These are phyloP conservation scores for Rallus crepitans DNA, from an alignment of 2,797 vertebrate genomes.

Conservation along the genomic window DNA sequence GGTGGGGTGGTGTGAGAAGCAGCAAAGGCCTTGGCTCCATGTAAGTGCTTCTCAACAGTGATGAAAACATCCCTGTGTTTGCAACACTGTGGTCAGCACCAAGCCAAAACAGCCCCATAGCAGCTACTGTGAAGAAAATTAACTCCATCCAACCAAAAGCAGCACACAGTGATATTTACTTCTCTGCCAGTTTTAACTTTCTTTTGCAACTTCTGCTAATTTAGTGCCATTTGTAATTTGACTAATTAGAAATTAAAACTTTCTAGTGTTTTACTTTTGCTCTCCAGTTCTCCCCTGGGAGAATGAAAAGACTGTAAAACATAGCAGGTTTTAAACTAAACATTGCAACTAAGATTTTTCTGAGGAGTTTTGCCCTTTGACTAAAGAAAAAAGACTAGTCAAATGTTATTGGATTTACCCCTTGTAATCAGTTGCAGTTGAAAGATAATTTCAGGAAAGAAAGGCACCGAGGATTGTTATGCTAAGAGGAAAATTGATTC, in stretches of 20 bases:
- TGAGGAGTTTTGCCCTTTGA: background rate
- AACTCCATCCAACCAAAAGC: too few species aligned
- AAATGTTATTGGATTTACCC: background rate
- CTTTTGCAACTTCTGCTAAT: background rate
- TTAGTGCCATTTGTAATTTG: background rate
- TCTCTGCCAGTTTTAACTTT: background rate
- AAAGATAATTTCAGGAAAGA: background rate
- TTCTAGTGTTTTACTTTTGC: background rate
- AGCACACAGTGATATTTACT: background rate
- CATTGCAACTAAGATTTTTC: background rate
- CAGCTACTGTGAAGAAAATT: too few species aligned
- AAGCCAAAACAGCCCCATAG: too few species aligned
- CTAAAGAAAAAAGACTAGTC: background rate
- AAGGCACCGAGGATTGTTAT: background rate
- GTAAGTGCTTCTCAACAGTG: too few species aligned
- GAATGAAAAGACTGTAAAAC: background rate
- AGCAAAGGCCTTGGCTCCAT: too few species aligned
- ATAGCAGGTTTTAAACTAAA: background rate
- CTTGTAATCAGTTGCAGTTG: background rate
- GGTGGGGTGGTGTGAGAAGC: too few species aligned
- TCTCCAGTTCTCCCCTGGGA: background rate
- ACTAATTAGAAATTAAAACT: background rate
- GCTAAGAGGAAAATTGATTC: background rate
- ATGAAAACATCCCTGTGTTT: too few species aligned
- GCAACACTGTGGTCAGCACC: too few species aligned